Conservation (phyloP, 2,113 vertebrate species). For the Pampusana beccarii region DNA sequence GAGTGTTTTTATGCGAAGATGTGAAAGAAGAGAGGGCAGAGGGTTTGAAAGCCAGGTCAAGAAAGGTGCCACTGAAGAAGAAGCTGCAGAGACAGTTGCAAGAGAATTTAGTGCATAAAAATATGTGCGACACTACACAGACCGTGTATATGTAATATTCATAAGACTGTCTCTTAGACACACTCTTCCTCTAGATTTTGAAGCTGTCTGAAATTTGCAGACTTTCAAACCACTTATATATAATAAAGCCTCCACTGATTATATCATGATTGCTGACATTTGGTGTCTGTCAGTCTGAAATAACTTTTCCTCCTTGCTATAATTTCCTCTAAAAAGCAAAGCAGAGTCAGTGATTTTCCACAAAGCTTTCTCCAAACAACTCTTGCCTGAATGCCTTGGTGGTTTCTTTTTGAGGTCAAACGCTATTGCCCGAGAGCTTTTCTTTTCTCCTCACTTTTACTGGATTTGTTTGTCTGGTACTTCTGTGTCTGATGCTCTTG, state of each 20-base stretch:
- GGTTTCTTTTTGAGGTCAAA: constrained; percentile 21
- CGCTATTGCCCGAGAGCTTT: background rate
- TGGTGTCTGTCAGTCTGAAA: constrained; percentile 60
- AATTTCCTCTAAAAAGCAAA: constrained; percentile 39
- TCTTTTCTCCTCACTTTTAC: background rate
- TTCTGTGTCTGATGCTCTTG: constrained; percentile 58
- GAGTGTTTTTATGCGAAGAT: background rate
- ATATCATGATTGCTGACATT: constrained; percentile 69
- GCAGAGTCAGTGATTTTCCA: background rate
- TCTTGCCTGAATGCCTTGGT: background rate
- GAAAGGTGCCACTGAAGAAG: background rate
- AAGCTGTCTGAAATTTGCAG: constrained; percentile 61
- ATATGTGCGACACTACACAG: background rate
- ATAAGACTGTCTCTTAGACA: constrained; percentile 27
- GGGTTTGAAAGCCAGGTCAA: background rate
- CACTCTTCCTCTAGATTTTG: constrained; percentile 42
- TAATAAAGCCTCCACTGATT: constrained; percentile 60
- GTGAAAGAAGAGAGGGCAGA: background rate
- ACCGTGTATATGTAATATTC: constrained; percentile 21
- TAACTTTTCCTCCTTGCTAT: constrained; percentile 2
- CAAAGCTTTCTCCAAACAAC: background rate
- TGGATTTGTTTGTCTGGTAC: background rate
- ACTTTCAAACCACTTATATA: constrained; percentile 65
- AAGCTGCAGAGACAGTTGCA: background rate
- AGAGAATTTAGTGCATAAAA: constrained; percentile 33